phyloP scores from a whole-genome alignment of 2,888 invertebrate species.

The Spialia ferax region DNA sequence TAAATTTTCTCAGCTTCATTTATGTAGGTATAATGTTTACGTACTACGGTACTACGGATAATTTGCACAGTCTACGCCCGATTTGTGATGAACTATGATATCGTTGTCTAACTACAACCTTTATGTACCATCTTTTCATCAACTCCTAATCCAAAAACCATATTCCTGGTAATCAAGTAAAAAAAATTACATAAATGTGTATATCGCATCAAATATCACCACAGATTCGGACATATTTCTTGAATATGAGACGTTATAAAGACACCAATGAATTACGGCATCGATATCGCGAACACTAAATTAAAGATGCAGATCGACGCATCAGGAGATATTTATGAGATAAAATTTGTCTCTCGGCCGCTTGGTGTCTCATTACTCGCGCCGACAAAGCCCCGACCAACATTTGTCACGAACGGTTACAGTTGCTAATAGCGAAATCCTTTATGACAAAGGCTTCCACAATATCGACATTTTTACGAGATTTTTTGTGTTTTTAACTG shows the following conservation, averaged over 20 bases:
- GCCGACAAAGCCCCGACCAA: slow-evolving; percentile 76
- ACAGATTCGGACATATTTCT: background rate
- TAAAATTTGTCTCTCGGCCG: slow-evolving; percentile 78
- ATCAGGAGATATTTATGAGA: slow-evolving; percentile 79
- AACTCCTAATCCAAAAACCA: too few species aligned
- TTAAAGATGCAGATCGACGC: slow-evolving; percentile 78
- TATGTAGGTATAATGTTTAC: too few species aligned
- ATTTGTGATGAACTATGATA: too few species aligned
- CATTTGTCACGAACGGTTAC: slow-evolving; percentile 75
- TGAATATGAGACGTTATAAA: slow-evolving; percentile 70
- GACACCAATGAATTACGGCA: slow-evolving; percentile 74
- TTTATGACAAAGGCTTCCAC: slow-evolving; percentile 23
- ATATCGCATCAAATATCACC: background rate
- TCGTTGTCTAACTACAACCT: too few species aligned
- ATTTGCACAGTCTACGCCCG: too few species aligned
- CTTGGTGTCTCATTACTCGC: slow-evolving; percentile 74
- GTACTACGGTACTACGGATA: too few species aligned
- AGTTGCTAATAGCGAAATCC: slow-evolving; percentile 76
- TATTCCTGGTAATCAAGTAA: too few species aligned
- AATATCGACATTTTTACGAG: slow-evolving; percentile 6
- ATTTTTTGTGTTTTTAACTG: slow-evolving; percentile 6
- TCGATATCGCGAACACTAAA: slow-evolving; percentile 74
- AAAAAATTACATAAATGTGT: too few species aligned
- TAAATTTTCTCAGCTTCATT: too few species aligned
- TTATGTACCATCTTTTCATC: too few species aligned